Base-by-base conservation (phyloP, 2,797 vertebrate genomes). In the Myotis daubentonii region DNA sequence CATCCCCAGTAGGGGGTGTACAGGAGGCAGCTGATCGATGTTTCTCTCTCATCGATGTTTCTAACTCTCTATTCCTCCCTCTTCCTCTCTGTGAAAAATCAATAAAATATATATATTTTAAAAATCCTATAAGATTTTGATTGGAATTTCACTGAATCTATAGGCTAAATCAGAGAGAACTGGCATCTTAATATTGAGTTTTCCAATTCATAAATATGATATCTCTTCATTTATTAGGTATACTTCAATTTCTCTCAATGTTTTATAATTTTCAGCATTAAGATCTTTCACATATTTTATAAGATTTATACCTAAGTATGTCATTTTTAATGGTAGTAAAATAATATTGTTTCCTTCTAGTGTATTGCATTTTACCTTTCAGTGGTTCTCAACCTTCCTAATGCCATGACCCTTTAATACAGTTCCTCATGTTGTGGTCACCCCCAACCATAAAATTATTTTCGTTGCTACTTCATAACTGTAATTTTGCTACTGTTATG, bases 161-260 rank as follows among this genome's bases (percentile, higher is more conserved):
- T 87, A 89, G 4, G 74, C 82, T 28, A 74, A 96, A 30, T 57
- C 53, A 94, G 33, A 94, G 80, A 57, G 25, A 93, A 78, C 0
- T 93, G 19, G 30, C 23, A 89, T 70, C 44, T 79, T 80, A 89
- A 79, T 71, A 87, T 25, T 94, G 81, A 86, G 20, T 80, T 44
- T 87, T 92, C 47, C 36, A 89, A 49, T 83, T 47, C 49, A 68
- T 65, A 87, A 87, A 79, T 72, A 85, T 57, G 12, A 49, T 70
- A 68, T 44, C 23, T 92, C 71, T 87, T 23, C 28, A 41, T 41
- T 92, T 88, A 62, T 90, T 93, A 33, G 53, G 13, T 76, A n/a
- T 89, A 71, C 44, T 94, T 94, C 87, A 75, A 90, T 92, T 87
- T 94, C 57, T 88, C 82, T 89, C 38, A 92, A 72, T 78, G 25